These are phyloP conservation scores for Orbicella faveolata DNA, from an alignment of 64 coral and sea anemone genomes.

Conservation along the genomic window DNA sequence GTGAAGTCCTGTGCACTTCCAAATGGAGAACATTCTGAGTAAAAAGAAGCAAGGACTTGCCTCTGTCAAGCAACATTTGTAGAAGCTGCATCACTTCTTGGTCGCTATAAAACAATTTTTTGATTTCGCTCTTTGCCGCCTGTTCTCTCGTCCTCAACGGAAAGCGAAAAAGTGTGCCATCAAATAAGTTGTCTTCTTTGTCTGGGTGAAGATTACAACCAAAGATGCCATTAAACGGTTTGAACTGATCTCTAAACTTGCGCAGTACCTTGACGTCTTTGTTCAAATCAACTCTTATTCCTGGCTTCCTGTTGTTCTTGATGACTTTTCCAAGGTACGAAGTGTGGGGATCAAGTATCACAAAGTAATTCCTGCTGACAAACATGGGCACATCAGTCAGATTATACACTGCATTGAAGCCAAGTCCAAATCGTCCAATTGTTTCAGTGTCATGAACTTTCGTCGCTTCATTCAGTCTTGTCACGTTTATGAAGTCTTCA, in stretches of 20 bases:
- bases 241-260: conserved; percentile 60
- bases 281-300: conserved; percentile 36
- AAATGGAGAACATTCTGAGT: conserved; percentile 68
- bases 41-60: conserved; percentile 64
- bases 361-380: conserved; percentile 63
- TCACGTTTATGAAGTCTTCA: conserved; percentile 77
- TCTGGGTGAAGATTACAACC: conserved; percentile 55
- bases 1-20: conserved; percentile 2
- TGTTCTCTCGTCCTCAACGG: conserved; percentile 65
- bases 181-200: conserved; percentile 10
- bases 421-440: conserved; percentile 82
- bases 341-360: conserved; percentile 81
- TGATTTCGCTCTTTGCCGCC: conserved; percentile 64
- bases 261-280: conserved; percentile 31
- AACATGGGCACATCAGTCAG: conserved; percentile 85
- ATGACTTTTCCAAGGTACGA: conserved; percentile 56
- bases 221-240: conserved; percentile 78
- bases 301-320: conserved; percentile 45
- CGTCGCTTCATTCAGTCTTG: conserved; percentile 68
- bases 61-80: conserved; percentile 33
- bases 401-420: conserved; percentile 85
- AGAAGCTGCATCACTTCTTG: conserved; percentile 37
- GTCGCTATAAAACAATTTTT: conserved; percentile 50
- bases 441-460: conserved; percentile 69
- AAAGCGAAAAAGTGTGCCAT: conserved; percentile 79